Base-by-base conservation (phyloP, 2,888 invertebrate species). In the Sepiola atlantica region DNA sequence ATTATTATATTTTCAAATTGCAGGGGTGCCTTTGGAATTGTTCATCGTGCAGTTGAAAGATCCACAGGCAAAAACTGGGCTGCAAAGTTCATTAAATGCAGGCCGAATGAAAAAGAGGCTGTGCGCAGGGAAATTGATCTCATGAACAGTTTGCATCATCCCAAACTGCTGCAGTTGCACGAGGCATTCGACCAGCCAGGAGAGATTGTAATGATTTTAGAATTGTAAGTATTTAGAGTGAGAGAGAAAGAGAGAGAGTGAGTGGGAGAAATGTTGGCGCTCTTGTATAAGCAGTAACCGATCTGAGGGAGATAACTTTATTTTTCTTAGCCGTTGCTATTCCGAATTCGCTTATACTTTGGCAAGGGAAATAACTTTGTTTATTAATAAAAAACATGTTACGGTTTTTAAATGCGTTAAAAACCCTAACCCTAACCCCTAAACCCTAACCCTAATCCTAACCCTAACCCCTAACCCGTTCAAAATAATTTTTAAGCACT, bases 181-280 rank as follows among this genome's bases (percentile, higher is more conserved):
- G 97, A 97, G 94, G 97, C 97, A 18, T 97, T 97, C 94, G 97
- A 97, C 95, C 96, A 97, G 95, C 96, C 97, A 77, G 97, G 97
- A 95, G 97, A 97, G 95, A 97, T 97, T 97, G 97, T 97, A 95
- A 97, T 97, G 96, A 97, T 97, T 94, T 96, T 97, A 35, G 97
- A 97, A 96, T 97, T 97, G 97, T 97, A 95, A 97, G 97, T 97
- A 16, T 91, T 92, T n/a, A n/a, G 16, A 90, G 24, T 90, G 35
- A 90, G 16, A 45, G 8, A 45, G 45, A 45, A 8, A 45, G 45
- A 8, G 45, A 8, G 45, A n/a, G n/a, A n/a, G n/a, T n/a, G n/a
- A n/a, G n/a, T n/a, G n/a, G n/a, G n/a, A n/a, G n/a, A n/a, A n/a
- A n/a, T n/a, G n/a, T n/a, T n/a, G n/a, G n/a, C n/a, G n/a, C n/a